Evolutionary conservation across 2,797 vertebrate genomes (phyloP).

Genomic region (Dendrocincla fuliginosa): DNA sequence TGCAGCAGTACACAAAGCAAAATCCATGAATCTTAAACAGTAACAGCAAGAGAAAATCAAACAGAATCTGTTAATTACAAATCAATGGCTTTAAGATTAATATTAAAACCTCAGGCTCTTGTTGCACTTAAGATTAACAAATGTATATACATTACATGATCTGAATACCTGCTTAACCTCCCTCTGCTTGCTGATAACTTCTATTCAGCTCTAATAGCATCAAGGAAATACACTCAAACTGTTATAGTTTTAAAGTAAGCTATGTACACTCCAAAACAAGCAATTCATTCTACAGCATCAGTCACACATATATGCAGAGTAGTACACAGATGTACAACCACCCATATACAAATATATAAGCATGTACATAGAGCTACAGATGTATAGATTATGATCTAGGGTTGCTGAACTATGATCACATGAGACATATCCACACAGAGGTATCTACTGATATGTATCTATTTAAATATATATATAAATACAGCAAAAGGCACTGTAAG

Average conservation of each 20-base stretch:
- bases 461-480: neutral
- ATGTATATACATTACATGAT: neutral
- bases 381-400: neutral
- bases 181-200: neutral
- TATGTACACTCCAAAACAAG: neutral
- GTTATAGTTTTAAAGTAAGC: neutral
- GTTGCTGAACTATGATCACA: neutral
- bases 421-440: neutral
- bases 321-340: neutral
- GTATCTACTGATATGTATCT: neutral
- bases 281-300: neutral
- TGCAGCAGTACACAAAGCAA: neutral
- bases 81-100: neutral
- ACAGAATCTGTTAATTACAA: neutral
- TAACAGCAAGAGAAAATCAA: neutral
- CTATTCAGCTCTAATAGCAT: neutral
- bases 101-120: neutral
- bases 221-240: neutral
- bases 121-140: neutral
- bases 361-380: neutral
- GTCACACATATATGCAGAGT: neutral
- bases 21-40: rapidly evolving
- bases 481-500: neutral
- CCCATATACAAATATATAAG: neutral
- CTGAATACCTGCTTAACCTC: neutral